Evolutionary conservation across 2,113 vertebrate genomes (phyloP), one percentile per base, ranked within the genome.

Genomic region (Psettodes erumei): DNA sequence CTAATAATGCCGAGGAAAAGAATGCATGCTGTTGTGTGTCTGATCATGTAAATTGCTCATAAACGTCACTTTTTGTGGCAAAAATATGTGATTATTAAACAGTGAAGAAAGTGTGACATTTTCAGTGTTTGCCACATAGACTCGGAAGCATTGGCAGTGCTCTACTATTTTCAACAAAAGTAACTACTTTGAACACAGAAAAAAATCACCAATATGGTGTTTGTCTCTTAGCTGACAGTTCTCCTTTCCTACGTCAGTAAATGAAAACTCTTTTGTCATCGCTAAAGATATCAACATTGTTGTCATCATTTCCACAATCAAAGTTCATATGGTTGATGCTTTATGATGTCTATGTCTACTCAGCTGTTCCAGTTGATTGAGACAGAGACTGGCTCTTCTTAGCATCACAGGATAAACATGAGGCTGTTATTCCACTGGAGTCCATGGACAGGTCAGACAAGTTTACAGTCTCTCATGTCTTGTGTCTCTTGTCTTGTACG

Each of bases 131-230:
- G 64, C 32, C 43, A 58, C 58, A 19, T n/a, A 47, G 48, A 75
- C 32, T 68, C 66, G 60, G 72, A 84, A 80, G 53, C 70, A 71
- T 71, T 51, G 64, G 70, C 75, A 86, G 71, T 81, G 86, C 73
- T 83, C 68, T 56, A 40, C 69, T 82, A 80, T 56, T 87, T 64
- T 79, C 68, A 68, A 79, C 64, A 77, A 60, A 82, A 35, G n/a
- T 28, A 67, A 76, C 61, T 75, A 83, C 53, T 53, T 27, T 40
- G 27, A 69, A 75, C 55, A 72, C n/a, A 82, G 30, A 43, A 71
- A 72, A 78, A 81, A 53, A 65, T 80, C 90, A 91, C 92, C 91
- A 90, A 93, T 89, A 83, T 90, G 89, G 90, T 86, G 91, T 83
- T 89, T 81, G 81, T 86, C 81, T 74, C 40, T 79, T 50, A 54